Evolutionary conservation across 2,888 invertebrate species (phyloP), one percentile per base, ranked within the genome.

Genomic region (Sinodicranocentrus sp.): DNA sequence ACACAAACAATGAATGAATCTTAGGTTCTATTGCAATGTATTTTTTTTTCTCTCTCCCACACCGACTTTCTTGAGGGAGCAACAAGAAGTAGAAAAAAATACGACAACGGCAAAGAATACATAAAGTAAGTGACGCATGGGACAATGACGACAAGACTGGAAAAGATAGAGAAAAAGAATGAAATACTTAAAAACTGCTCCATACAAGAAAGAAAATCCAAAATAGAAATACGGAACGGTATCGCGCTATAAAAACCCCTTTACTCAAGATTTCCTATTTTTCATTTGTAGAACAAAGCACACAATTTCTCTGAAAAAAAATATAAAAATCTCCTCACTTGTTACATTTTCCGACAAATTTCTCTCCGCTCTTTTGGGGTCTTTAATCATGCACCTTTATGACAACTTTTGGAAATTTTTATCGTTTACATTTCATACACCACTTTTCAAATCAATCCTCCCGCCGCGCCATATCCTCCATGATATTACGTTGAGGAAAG

Each of bases 91-190:
- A 43, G 21, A 76, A 26, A 73, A 17, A 26, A 75, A 85, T 82
- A 85, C 80, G 75, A 71, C 71, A 83, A 82, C 79, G 75, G 52
- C 39, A 44, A 68, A 84, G 86, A 75, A 82, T 80, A 82, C 82
- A 85, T 87, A 88, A 87, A 88, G 82, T 82, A 85, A 85, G 77
- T 80, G 84, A 86, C 83, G 84, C 84, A 85, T 86, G 85, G 73
- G 82, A 82, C 70, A 70, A 70, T 78, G 68, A 61, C 79, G 83
- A 83, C 76, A 73, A 79, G 54, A 17, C 26, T 43, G 44, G 67
- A 39, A 78, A 63, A 65, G 71, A 59, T 23, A 57, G 79, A 71
- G 26, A 44, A 70, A 83, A 79, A 78, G 84, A 78, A 80, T 57
- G 68, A 57, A 78, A 68, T 78, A 70, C 61, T 78, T 70, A 70